These are phyloP conservation scores for Chiloscyllium plagiosum DNA, from an alignment of 2,113 vertebrate genomes.

Conservation along the genomic window DNA sequence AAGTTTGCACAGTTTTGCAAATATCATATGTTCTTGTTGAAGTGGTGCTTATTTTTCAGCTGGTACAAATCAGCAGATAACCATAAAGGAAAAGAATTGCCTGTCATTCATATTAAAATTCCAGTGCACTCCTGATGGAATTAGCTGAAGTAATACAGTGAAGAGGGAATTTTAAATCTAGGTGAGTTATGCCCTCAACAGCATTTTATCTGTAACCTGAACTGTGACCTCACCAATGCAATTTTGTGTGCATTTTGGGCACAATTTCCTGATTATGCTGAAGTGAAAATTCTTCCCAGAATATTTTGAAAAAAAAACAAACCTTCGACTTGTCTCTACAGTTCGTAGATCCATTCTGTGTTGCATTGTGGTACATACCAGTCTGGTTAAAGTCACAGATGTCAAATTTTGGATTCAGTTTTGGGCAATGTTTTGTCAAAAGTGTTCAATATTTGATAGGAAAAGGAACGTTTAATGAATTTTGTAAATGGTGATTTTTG, in stretches of 20 bases:
- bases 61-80: background rate
- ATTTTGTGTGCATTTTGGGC: background rate
- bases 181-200: background rate
- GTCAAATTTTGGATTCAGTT: background rate
- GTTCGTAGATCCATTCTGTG: background rate
- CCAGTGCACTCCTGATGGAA: background rate
- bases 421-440: background rate
- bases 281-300: background rate
- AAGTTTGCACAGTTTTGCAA: background rate
- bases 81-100: background rate
- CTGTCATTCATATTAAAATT: background rate
- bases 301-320: background rate
- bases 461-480: background rate
- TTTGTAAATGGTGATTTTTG: background rate
- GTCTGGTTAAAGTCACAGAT: background rate
- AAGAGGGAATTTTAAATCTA: background rate
- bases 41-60: background rate
- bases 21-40: background rate
- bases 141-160: background rate
- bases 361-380: background rate
- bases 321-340: background rate
- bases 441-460: background rate
- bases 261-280: background rate
- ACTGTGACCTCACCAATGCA: too few species aligned
- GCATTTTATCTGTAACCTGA: background rate